Base-by-base conservation (phyloP, 2,888 invertebrate genomes). In the Belgica antarctica region DNA sequence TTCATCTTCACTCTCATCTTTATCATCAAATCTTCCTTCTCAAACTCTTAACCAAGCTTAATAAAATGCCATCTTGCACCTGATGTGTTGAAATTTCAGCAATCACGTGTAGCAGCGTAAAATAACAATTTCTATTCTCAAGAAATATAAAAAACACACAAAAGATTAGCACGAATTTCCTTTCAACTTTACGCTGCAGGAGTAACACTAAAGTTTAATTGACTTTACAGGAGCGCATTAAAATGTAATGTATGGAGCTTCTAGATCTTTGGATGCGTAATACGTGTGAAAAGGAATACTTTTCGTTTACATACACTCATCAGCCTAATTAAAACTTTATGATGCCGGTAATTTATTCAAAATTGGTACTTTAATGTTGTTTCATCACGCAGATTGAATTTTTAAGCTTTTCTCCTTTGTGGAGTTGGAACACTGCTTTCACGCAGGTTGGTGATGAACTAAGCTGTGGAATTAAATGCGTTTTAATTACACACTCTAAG, bases 271-370 rank as follows among this genome's bases (percentile, higher is more conserved):
- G 41, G 41, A n/a, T n/a, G n/a, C n/a, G n/a, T n/a, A 15, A 41
- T 41, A n/a, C 15, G 41, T 17, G 52, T 52, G 17, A 22, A 52
- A 22, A 52, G 52, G 22, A 52, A 17, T 22, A 52, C 22, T 52
- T 52, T 52, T 8, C 2, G 12, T 31, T 31, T 12, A 31, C 5
- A 22, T n/a, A 22, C 52, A 52, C 17, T 52, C 22, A n/a, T n/a
- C n/a, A 22, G 52, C 17, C 52, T 52, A 52, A 52, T 52, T 52
- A 52, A 52, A 52, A 52, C 8, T 52, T 52, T 52, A 52, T 10
- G 52, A 52, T n/a, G 52, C 22, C 5, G 22, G 52, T 52, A 52
- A 52, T 12, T 52, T 52, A 52, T 52, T 52, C 52, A 41, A 34
- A 41, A 15, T 41, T 12, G 41, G 41, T 41, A 41, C 41, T 41